Base-by-base conservation (phyloP, 2,888 invertebrate species). In the Pycnomerus fuliginosus region DNA sequence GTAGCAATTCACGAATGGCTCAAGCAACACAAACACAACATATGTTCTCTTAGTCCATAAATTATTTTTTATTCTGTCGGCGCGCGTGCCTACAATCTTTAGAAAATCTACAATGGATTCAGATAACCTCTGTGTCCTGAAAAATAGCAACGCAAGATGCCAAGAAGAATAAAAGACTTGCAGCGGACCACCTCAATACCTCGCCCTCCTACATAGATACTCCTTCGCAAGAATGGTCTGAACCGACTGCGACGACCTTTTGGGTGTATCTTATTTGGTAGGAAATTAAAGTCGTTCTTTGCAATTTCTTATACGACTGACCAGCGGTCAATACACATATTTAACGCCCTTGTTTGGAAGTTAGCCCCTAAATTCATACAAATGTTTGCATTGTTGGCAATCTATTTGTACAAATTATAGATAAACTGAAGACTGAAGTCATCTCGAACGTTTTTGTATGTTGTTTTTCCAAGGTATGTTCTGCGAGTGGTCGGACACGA, bases 321-420 rank as follows among this genome's bases (percentile, higher is more conserved):
- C 70, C 71, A 56, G 49, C 57, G 71, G 70, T 69, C 71, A 69
- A 60, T 60, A 53, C 55, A 52, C 48, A 57, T 55, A 63, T 71
- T 71, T 71, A 70, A 64, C 70, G 65, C 66, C 67, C 70, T 71
- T 71, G 70, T 71, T 71, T 70, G 69, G 67, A 65, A 62, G 63
- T 64, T 61, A 32, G 66, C 66, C 65, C 61, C 62, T 61, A 63
- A 67, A 67, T 67, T 65, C 58, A 48, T 59, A 56, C 62, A 67
- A 65, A 67, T 68, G 69, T 69, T 68, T 69, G 65, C 61, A 55
- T 34, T 16, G 31, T 46, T 32, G n/a, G n/a, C n/a, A n/a, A n/a
- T n/a, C n/a, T n/a, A n/a, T n/a, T n/a, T n/a, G n/a, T n/a, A n/a
- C n/a, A n/a, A n/a, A n/a, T n/a, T n/a, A n/a, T n/a, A n/a, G n/a